A percentile compares a stretch with the other conserved stretches of the same genome.
phyloP scores from a whole-genome alignment of 1,140 invertebrate genomes.

The Polyergus mexicanus region DNA sequence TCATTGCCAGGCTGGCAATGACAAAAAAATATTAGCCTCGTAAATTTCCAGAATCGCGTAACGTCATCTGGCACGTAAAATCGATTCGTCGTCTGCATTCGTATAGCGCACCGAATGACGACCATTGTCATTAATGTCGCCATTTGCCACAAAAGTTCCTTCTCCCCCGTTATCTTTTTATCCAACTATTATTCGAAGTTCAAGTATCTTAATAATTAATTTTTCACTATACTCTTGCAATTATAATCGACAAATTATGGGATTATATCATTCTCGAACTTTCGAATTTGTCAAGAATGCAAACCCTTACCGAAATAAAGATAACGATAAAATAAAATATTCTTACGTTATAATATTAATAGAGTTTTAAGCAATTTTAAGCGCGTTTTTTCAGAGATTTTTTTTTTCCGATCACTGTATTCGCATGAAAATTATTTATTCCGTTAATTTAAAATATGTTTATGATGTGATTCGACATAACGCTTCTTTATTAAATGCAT shows the following conservation, averaged over 20 bases:
- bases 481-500: background rate
- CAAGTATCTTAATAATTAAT: conserved; percentile 55
- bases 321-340: conserved; percentile 17
- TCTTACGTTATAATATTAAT: background rate
- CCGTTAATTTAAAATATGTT: background rate
- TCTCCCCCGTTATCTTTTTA: conserved; percentile 27
- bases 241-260: conserved; percentile 31
- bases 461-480: background rate
- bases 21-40: conserved; percentile 45
- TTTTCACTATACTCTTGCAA: background rate
- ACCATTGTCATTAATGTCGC: conserved; percentile 49
- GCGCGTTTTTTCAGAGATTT: too few relatives aligned
- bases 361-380: background rate
- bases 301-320: background rate
- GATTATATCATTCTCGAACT: conserved; percentile 32
- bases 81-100: conserved; percentile 42
- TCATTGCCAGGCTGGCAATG: background rate
- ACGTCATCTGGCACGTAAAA: conserved; percentile 52
- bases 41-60: conserved; percentile 50
- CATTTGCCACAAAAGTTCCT: conserved; percentile 45
- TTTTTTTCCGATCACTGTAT: too few relatives aligned
- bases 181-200: conserved; percentile 49
- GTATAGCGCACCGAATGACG: conserved; percentile 23
- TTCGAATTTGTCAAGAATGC: conserved; percentile 11
- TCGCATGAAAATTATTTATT: background rate